Conservation (phyloP, 23 tunicate species). For the Pegea sp. region DNA sequence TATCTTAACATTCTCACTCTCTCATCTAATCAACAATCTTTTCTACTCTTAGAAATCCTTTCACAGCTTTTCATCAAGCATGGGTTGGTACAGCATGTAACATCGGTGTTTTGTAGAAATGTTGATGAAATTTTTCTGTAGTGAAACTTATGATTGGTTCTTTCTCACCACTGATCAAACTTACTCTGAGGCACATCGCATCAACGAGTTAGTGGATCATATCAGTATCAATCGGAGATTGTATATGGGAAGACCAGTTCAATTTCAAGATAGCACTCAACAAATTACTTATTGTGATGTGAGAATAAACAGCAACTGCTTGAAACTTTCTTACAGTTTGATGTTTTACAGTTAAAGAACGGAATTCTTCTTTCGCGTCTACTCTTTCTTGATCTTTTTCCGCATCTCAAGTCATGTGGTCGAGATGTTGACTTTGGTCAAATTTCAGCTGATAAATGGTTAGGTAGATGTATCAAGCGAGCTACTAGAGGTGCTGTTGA, state of each 20-base stretch:
- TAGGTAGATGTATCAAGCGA: conserved; percentile 73
- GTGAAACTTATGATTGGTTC: conserved; percentile 89
- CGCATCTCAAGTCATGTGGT: conserved; percentile 11
- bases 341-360: conserved; percentile 16
- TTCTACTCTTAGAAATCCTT: no score
- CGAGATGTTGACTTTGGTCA: conserved; percentile 2
- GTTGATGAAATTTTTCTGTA: no score
- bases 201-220: conserved; percentile 66
- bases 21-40: no score
- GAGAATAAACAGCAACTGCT: conserved; percentile 1
- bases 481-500: conserved; percentile 68
- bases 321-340: background rate
- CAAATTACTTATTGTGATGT: conserved; percentile 33
- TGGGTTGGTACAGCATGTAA: no score
- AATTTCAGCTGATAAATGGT: conserved; percentile 33
- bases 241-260: conserved; percentile 63
- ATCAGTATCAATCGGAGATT: conserved; percentile 81
- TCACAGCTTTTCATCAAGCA: no score
- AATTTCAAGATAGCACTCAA: conserved; percentile 14
- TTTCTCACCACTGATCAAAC: conserved; percentile 43
- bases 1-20: no score
- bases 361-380: conserved; percentile 76
- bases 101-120: no score
- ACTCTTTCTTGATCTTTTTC: conserved; percentile 30
- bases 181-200: conserved; percentile 48